Evolutionary conservation across 2,888 invertebrate species (phyloP).

Genomic region (Cancer borealis): DNA sequence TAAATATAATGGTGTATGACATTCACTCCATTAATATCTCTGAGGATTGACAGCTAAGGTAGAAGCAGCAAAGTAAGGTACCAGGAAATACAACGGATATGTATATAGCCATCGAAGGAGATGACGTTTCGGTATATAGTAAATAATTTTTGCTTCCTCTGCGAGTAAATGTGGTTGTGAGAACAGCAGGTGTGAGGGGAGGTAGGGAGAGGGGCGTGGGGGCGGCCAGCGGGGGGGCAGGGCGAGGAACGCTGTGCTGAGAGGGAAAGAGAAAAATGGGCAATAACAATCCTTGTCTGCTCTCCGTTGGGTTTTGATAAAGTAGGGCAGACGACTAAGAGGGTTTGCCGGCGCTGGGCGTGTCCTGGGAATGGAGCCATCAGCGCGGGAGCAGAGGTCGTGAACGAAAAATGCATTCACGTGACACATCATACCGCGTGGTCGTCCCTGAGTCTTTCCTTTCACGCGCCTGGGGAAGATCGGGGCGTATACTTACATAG

Average conservation of each 20-base stretch:
- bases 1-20: background rate
- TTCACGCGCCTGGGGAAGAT: background rate
- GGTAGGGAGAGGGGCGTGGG: background rate
- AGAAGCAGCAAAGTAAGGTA: background rate
- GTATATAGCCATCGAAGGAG: background rate
- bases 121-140: background rate
- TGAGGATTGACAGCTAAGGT: background rate
- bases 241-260: background rate
- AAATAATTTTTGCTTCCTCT: background rate
- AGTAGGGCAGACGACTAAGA: slow-evolving; percentile 5
- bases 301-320: slow-evolving; percentile 26
- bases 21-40: background rate
- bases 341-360: background rate
- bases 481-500: background rate
- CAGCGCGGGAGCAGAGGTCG: background rate
- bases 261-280: slow-evolving; percentile 38
- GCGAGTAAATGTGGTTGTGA: background rate
- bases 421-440: slow-evolving; percentile 22
- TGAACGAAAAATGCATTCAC: background rate
- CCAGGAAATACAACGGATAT: background rate
- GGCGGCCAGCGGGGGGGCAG: background rate
- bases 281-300: slow-evolving; percentile 40
- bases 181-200: background rate
- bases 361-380: background rate
- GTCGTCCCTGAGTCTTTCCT: background rate